phyloP scores from a whole-genome alignment of 35 echinoderm and acorn worm genomes.

The Heliocidaris erythrogramma region DNA sequence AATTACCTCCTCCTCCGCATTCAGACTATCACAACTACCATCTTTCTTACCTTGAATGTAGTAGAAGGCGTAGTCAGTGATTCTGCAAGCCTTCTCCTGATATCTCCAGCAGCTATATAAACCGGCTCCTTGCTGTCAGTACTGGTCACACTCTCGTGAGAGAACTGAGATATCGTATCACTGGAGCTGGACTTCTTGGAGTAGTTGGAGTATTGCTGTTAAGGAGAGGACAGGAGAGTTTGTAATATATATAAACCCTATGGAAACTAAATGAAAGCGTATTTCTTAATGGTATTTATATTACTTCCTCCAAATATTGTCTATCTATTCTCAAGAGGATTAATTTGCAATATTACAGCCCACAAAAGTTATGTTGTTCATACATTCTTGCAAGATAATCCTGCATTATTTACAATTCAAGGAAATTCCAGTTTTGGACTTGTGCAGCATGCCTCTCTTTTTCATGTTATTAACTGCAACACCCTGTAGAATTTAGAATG shows the following conservation, averaged over 20 bases:
- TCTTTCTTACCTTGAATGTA: constrained; percentile 83
- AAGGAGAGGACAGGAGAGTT: constrained; percentile 39
- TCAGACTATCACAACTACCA: neutral
- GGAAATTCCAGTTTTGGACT: no score
- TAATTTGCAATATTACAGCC: no score
- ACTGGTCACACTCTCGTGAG: constrained; percentile 94
- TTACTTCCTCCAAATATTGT: neutral
- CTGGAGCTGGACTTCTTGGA: constrained; percentile 85
- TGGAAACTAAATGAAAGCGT: neutral
- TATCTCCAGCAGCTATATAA: constrained; percentile 93
- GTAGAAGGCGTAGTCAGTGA: constrained; percentile 82
- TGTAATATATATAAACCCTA: neutral
- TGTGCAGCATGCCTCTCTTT: no score
- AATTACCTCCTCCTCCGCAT: neutral
- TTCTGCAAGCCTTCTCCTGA: constrained; percentile 80
- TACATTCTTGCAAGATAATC: no score
- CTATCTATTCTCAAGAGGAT: neutral
- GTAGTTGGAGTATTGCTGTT: constrained; percentile 82
- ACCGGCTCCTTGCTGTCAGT: constrained; percentile 92
- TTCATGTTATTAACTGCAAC: no score
- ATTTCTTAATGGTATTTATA: neutral
- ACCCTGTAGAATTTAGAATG: no score
- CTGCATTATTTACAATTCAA: no score
- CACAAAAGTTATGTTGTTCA: no score
- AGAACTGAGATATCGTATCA: constrained; percentile 96